Evolutionary conservation across 2,113 vertebrate genomes (phyloP), one percentile per base, ranked within the genome.

Genomic region (Heterotis niloticus): DNA sequence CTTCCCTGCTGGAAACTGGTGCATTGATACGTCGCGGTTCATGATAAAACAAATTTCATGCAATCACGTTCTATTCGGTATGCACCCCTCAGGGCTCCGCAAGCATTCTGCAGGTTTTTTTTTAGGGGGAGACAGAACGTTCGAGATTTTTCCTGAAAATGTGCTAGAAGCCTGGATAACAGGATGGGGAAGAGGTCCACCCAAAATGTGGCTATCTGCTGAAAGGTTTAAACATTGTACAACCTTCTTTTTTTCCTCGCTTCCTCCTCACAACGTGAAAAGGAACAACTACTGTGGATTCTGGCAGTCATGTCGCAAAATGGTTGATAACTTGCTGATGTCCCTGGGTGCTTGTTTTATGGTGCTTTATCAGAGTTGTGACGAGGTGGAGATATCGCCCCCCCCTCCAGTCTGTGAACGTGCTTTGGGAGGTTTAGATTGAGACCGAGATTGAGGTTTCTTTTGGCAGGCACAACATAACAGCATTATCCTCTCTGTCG

Each of bases 161-260:
- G 62, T 5, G 75, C 82, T 60, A 56, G 76, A 87, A 81, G 69
- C 75, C 17, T 75, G 18, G 3, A 85, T 85, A 82, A 84, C 79
- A 82, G 82, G 82, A 85, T 84, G 76, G 86, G 80, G 82, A 65
- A 73, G 64, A 79, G 81, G 83, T 86, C 84, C 83, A 83, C 86
- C 85, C 71, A 80, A 78, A 85, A 24, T 67, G 20, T 4, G 20
- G 62, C 75, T 71, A 78, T 82, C 66, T 81, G 74, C 23, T 76
- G 51, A 1, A 77, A 65, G 7, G 54, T 60, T 82, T 84, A 75
- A 79, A 80, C 76, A 60, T 81, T 76, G 83, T 73, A 26, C 64
- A 23, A 60, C 29, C 65, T 28, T 75, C 80, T 57, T 70, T 71
- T 59, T n/a, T 78, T 81, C 11, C 83, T 71, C 86, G 86, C 81